Conservation (phyloP, 2,113 vertebrate species). For the Empidonax traillii region DNA sequence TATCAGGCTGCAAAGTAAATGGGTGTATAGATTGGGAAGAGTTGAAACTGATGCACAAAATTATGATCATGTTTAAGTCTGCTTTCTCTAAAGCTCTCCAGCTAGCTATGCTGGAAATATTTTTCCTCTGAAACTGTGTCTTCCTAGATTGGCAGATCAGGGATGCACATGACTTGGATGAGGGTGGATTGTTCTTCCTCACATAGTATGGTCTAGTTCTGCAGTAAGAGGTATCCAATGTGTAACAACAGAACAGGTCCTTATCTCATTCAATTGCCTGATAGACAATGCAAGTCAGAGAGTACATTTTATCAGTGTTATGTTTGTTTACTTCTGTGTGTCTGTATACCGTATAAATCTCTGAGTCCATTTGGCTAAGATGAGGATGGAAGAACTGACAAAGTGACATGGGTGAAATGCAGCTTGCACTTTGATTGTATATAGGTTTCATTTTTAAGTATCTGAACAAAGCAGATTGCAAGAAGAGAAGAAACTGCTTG, state of each 20-base stretch:
- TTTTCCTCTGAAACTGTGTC: neutral
- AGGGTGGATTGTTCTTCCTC: neutral
- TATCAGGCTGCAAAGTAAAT: neutral
- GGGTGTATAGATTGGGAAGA: neutral
- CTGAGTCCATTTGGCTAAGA: neutral
- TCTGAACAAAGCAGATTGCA: neutral
- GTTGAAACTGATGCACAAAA: neutral
- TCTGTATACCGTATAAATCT: constrained; percentile 4
- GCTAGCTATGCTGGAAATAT: neutral
- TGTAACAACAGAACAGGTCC: neutral
- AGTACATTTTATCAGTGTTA: neutral
- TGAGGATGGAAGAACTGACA: constrained; percentile 28
- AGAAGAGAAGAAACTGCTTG: neutral
- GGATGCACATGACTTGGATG: neutral
- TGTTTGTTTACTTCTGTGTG: constrained; percentile 22
- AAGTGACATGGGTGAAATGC: constrained; percentile 39
- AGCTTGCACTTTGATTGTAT: neutral
- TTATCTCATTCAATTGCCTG: constrained; percentile 24
- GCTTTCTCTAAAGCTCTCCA: neutral
- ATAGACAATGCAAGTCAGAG: neutral
- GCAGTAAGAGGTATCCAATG: neutral
- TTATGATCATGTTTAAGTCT: neutral
- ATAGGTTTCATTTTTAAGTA: constrained; percentile 18
- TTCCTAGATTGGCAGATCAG: neutral
- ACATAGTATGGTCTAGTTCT: neutral